Base-by-base conservation (phyloP, 2,888 invertebrate species). In the Tachina fera region DNA sequence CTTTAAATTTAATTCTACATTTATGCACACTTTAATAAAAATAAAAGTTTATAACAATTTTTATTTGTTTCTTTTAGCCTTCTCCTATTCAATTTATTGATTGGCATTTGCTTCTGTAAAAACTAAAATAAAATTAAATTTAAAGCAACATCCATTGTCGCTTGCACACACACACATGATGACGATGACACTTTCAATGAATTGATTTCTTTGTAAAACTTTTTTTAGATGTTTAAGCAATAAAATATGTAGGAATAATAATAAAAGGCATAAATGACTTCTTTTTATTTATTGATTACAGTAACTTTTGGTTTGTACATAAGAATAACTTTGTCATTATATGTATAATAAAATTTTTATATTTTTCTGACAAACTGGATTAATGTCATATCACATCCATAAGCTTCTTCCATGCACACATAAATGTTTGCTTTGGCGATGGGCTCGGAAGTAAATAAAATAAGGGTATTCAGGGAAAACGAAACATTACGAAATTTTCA, bases 291-390 rank as follows among this genome's bases (percentile, higher is more conserved):
- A 49, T 67, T 31, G 5, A 51, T 51, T 16, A 51, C 16, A 16
- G 16, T 16, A 51, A 3, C 3, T 53, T 19, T 51, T 22, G 31
- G 1, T 5, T 1, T n/a, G n/a, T n/a, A n/a, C 19, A 3, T 43
- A 11, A 41, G 9, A 4, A 61, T 9, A 31, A 67, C 49, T 49
- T 49, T 41, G 41, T 41, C 19, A 53, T 68, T 51, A 68, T 51
- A 31, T 31, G 5, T 31, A 53, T 68, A 49, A n/a, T 49, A 51
- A 51, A 16, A 51, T 51, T 53, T n/a, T 70, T 14, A 53, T 70
- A 56, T 70, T 82, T 71, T 76, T 65, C 58, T 76, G 63, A 76
- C 65, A 71, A n/a, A 82, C 65, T 82, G 70, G 76, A 76, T 82
- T 49, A 63, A 76, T 82, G 63, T 70, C 63, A 76, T 68, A 70